Conservation (phyloP, 1,140 invertebrate species). For the Saccostrea echinata region DNA sequence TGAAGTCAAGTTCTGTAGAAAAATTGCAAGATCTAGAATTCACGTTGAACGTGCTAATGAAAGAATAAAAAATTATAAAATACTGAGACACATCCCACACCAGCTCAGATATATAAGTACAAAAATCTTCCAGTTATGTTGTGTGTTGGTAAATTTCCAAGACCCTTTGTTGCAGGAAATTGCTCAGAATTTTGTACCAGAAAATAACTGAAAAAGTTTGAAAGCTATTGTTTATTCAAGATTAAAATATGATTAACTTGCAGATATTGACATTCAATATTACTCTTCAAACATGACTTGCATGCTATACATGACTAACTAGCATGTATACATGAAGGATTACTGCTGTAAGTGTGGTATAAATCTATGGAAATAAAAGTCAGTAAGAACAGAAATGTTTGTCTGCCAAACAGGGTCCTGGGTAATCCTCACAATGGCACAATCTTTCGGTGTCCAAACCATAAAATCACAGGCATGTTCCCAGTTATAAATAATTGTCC, state of each 20-base stretch:
- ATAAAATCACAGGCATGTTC: neutral
- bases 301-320: neutral
- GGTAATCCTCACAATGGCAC: too few relatives aligned
- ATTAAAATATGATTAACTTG: neutral
- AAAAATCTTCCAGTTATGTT: neutral
- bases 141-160: neutral
- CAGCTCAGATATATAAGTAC: conserved; percentile 5
- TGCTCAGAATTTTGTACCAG: neutral
- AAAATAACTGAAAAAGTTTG: conserved; percentile 2
- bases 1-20: neutral
- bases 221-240: too few relatives aligned
- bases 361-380: conserved; percentile 1
- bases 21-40: too few relatives aligned
- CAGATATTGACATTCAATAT: neutral
- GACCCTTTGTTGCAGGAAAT: conserved; percentile 12
- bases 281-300: neutral
- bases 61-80: too few relatives aligned
- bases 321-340: too few relatives aligned
- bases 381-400: neutral
- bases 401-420: too few relatives aligned
- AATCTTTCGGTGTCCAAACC: conserved; percentile 25
- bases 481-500: neutral
- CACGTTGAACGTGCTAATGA: too few relatives aligned
- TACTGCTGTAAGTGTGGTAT: neutral
- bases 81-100: neutral